phyloP scores from a whole-genome alignment of 2,113 vertebrate genomes.

The Hipposideros armiger region DNA sequence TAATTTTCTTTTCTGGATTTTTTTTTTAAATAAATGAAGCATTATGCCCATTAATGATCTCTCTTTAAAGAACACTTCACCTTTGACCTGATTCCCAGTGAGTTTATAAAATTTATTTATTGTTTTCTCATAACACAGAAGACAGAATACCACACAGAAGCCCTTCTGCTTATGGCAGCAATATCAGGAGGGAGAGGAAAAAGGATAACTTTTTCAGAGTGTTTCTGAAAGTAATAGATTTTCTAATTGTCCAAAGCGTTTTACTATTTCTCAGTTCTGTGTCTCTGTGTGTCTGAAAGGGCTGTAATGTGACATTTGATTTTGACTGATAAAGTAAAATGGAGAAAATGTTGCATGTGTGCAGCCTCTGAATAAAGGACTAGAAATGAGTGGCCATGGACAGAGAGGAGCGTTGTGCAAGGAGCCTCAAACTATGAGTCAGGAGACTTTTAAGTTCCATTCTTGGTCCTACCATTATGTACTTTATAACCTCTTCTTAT shows the following conservation, averaged over 20 bases:
- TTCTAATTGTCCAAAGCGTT: background rate
- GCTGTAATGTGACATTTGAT: background rate
- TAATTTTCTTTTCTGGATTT: background rate
- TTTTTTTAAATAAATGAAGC: background rate
- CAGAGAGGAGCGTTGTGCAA: background rate
- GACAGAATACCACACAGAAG: background rate
- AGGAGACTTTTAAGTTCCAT: background rate
- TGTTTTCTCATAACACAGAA: background rate
- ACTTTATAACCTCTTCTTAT: background rate
- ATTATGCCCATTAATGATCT: background rate
- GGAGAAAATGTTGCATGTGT: background rate
- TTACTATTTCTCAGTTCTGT: background rate
- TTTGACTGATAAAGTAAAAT: background rate
- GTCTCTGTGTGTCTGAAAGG: background rate
- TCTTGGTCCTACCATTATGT: background rate
- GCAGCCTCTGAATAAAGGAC: background rate
- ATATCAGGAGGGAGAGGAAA: background rate
- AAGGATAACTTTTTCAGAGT: background rate
- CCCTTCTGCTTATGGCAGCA: background rate
- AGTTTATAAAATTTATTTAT: background rate
- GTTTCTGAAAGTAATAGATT: background rate
- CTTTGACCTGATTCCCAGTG: background rate
- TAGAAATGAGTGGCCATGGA: background rate
- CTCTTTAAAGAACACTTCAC: background rate
- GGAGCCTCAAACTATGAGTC: background rate